phyloP scores from a whole-genome alignment of 2,888 invertebrate genomes.

The Drosophila hamatofila region DNA sequence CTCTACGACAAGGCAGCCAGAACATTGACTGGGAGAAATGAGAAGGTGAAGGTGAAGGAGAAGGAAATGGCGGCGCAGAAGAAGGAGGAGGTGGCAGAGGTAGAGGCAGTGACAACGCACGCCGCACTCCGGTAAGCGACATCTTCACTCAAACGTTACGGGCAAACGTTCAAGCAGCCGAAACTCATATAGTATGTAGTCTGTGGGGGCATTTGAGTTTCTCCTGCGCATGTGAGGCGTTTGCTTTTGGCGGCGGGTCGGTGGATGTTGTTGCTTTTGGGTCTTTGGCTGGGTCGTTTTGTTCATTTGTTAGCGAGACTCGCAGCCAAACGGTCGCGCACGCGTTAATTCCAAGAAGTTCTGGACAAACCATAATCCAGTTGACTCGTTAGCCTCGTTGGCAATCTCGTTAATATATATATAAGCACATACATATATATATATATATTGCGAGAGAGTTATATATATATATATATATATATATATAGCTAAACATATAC shows the following conservation, averaged over 20 bases:
- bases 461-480: constrained; percentile 2
- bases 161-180: constrained; percentile 68
- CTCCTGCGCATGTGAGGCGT: constrained; percentile 46
- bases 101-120: background rate
- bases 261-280: constrained; percentile 16
- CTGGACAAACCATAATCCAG: constrained; percentile 27
- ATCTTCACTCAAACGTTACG: constrained; percentile 79
- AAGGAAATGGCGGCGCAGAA: background rate
- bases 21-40: constrained; percentile 44
- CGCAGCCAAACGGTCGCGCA: constrained; percentile 65
- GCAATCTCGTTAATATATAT: background rate
- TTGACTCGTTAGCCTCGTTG: constrained; percentile 14
- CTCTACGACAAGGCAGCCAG: constrained; percentile 30
- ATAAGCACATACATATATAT: too few relatives aligned
- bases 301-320: constrained; percentile 70
- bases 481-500: background rate
- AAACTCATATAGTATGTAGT: constrained; percentile 34
- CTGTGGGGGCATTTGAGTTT: constrained; percentile 49
- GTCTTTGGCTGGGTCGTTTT: constrained; percentile 14
- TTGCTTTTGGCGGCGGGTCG: constrained; percentile 14
- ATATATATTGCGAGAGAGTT: background rate
- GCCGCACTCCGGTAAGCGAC: constrained; percentile 34
- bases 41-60: background rate
- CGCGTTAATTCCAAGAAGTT: constrained; percentile 41
- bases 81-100: background rate